Base-by-base conservation (phyloP, 2,888 invertebrate genomes). In the Temnothorax ravouxi region DNA sequence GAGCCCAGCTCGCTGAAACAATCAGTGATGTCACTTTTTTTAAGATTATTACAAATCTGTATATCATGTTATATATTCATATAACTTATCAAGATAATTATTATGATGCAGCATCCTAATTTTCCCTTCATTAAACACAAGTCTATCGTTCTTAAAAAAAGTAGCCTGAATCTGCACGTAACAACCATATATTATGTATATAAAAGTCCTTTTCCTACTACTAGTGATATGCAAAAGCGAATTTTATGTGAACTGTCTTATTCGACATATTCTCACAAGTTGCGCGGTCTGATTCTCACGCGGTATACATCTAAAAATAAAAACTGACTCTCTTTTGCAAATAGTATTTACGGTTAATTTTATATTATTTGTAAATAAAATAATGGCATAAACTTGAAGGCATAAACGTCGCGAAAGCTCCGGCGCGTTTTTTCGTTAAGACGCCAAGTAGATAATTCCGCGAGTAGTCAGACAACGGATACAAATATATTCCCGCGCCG, bases 171-270 rank as follows among this genome's bases (percentile, higher is more conserved):
- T 62, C 21, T 9, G 54, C 13, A 34, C 3, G 1, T 64, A 21
- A 52, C n/a, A 38, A 66, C 41, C 15, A 15, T 44, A 13, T 5
- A 67, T 79, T 79, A 59, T 38, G 13, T 13, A 6, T 6, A 38
- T 59, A 59, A 59, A 47, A 47, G 52, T 61, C 44, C 64, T 61
- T 81, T 59, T 15, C 59, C 34, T 61, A 9, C 56, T 21, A 21
- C 81, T 88, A 88, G 86, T 86, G 86, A 80, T 59, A 86, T 89
- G 89, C 83, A 85, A 82, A 87, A 79, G 41, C 61, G 50, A 80
- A 83, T 85, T 80, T 88, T 80, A 86, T 77, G 56, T 18, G 44
- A 69, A 66, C 84, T 56, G 21, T 41, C 38, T 80, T 64, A 47
- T 77, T 66, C 66, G 50, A 38, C 47, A 29, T 50, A 62, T 77